These are phyloP conservation scores for Myotis vivesi DNA, from an alignment of 2,797 vertebrate genomes.

Conservation along the genomic window DNA sequence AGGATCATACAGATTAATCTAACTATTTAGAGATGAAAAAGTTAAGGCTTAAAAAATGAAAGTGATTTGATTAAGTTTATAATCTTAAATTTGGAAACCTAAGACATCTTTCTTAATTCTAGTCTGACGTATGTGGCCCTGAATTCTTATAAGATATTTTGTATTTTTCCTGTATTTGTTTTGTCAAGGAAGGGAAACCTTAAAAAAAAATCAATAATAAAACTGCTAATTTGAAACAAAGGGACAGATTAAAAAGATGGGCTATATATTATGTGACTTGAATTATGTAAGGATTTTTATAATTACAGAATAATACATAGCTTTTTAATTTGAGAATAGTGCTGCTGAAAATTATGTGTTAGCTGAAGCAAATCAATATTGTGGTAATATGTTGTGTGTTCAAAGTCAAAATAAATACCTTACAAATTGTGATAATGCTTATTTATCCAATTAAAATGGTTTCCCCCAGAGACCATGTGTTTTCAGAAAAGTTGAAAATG, in stretches of 20 bases:
- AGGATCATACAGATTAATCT: neutral
- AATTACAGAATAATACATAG: neutral
- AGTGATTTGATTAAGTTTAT: neutral
- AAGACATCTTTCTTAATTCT: neutral
- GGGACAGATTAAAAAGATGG: neutral
- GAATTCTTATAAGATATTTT: neutral
- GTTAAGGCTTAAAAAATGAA: neutral
- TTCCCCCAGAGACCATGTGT: neutral
- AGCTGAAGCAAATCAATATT: neutral
- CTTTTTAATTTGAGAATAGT: neutral
- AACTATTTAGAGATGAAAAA: neutral
- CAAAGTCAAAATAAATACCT: neutral
- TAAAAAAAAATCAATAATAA: neutral
- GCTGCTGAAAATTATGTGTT: neutral
- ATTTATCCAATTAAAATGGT: neutral
- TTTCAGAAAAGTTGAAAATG: slow-evolving; percentile 14
- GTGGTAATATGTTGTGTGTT: neutral
- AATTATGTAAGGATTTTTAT: neutral
- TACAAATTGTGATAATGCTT: neutral
- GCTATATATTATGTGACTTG: neutral
- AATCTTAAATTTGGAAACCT: neutral
- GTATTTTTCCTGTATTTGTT: neutral
- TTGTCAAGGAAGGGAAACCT: neutral
- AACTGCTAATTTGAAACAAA: slow-evolving; percentile 20
- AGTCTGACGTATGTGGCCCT: neutral